Percentiles rank a stretch among this genome's conserved stretches.
These are phyloP conservation scores for Nemotelus pantherinus DNA, from an alignment of 2,888 invertebrate species.

Conservation along the genomic window DNA sequence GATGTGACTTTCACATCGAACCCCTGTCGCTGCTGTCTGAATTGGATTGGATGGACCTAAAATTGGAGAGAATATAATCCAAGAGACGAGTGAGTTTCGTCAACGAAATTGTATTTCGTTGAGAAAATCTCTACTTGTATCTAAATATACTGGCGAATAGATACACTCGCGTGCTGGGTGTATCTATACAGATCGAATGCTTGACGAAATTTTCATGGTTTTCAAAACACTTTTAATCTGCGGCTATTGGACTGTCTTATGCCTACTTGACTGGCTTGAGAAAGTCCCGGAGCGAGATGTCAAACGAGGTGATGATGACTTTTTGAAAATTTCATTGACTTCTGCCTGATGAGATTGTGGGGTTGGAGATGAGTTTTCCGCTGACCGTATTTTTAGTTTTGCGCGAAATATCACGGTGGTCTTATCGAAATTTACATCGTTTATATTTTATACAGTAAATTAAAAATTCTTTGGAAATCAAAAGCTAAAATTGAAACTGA, in stretches of 20 bases:
- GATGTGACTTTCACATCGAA: slow-evolving; percentile 11
- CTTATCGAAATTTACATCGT: not conserved
- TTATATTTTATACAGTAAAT: too few relatives aligned
- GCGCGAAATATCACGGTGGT: slow-evolving; percentile 44
- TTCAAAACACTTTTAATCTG: not conserved
- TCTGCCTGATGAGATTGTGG: slow-evolving; percentile 6
- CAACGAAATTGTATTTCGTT: slow-evolving; percentile 22
- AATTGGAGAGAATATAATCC: not conserved
- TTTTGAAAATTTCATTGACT: slow-evolving; percentile 28
- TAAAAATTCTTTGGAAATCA: too few relatives aligned
- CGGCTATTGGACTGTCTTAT: not conserved
- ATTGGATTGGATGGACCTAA: not conserved
- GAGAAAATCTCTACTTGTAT: not conserved
- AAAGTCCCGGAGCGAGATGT: not conserved
- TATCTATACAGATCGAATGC: too few relatives aligned
- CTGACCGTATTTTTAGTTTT: slow-evolving; percentile 48
- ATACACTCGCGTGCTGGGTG: too few relatives aligned
- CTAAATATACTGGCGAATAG: not conserved
- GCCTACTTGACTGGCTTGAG: not conserved
- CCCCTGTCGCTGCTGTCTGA: not conserved
- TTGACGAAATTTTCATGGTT: not conserved
- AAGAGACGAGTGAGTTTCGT: not conserved
- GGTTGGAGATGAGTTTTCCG: slow-evolving; percentile 38
- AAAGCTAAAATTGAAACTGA: too few relatives aligned
- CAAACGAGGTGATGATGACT: slow-evolving; percentile 41